phyloP scores from a whole-genome alignment of 2,888 invertebrate genomes.

The Nesidiocoris tenuis region DNA sequence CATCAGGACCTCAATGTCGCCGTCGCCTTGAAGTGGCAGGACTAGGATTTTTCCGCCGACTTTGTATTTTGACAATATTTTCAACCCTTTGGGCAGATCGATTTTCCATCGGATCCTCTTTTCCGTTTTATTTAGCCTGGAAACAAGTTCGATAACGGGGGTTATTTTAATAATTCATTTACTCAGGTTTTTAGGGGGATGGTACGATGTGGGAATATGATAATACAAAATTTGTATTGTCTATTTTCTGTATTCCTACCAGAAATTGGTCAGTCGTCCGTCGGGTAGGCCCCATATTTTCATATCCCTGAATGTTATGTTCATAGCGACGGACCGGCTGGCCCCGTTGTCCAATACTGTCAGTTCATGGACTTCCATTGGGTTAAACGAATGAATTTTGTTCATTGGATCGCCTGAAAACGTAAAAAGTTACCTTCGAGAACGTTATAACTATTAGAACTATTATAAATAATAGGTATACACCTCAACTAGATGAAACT shows the following conservation, averaged over 20 bases:
- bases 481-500: too few relatives aligned
- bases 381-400: conserved; percentile 42
- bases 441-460: too few relatives aligned
- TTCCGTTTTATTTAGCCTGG: conserved; percentile 37
- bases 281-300: conserved; percentile 33
- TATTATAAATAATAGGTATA: too few relatives aligned
- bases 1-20: conserved; percentile 44
- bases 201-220: too few relatives aligned
- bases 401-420: conserved; percentile 40
- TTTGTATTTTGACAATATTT: conserved; percentile 52
- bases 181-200: too few relatives aligned
- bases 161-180: too few relatives aligned
- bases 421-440: too few relatives aligned
- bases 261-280: conserved; percentile 26
- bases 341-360: conserved; percentile 34
- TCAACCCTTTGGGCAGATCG: conserved; percentile 37
- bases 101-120: conserved; percentile 43
- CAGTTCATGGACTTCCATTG: conserved; percentile 38
- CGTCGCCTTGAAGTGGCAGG: conserved; percentile 56
- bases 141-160: conserved; percentile 1
- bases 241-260: too few relatives aligned
- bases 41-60: conserved; percentile 56
- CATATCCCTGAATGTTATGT: conserved; percentile 38
- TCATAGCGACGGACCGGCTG: conserved; percentile 28
- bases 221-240: too few relatives aligned